Base-by-base conservation (phyloP, 2,888 invertebrate species). In the Acronicta alni region DNA sequence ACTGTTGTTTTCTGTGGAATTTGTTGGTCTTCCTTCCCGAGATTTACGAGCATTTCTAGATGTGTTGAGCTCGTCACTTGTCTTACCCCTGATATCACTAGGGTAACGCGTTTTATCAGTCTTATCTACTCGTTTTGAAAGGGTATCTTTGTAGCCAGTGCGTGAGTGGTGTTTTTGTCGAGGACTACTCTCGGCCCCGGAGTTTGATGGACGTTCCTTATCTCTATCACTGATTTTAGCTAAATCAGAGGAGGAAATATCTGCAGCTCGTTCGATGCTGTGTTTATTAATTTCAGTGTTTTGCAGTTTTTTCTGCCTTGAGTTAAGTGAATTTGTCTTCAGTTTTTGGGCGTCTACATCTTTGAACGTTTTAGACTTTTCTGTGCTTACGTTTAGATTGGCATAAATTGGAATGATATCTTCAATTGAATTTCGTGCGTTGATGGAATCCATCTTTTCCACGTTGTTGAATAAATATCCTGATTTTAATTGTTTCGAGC, bases 331-430 rank as follows among this genome's bases (percentile, higher is more conserved):
- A 48, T 46, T 60, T 18, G 37, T 53, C 30, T 54, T 67, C 20
- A 44, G 30, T 52, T 70, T 77, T 20, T 44, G 20, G 2, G 5
- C 56, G 9, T 45, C 46, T 39, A 47, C 32, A 14, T 43, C 57
- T 30, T 57, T 54, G 12, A 49, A 45, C 0, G 20, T 52, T 23
- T 68, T 55, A 1, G 41, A 30, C 49, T 69, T 73, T 62, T 75
- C 57, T 5, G 62, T 60, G 41, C 74, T 68, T 17, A 53, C 58
- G 15, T 75, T 75, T 12, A 87, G 57, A 73, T 89, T 88, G 7
- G 75, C 80, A 57, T 89, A 89, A 43, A 84, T 63, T 17, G 85
- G 84, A 51, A 68, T 65, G 39, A 76, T 72, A 20, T 80, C 81
- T 46, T 80, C 80, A 9, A 70, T 68, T 51, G 67, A 58, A 32